Base-by-base conservation (phyloP, 2,113 vertebrate genomes). In the Corythaeola cristata region DNA sequence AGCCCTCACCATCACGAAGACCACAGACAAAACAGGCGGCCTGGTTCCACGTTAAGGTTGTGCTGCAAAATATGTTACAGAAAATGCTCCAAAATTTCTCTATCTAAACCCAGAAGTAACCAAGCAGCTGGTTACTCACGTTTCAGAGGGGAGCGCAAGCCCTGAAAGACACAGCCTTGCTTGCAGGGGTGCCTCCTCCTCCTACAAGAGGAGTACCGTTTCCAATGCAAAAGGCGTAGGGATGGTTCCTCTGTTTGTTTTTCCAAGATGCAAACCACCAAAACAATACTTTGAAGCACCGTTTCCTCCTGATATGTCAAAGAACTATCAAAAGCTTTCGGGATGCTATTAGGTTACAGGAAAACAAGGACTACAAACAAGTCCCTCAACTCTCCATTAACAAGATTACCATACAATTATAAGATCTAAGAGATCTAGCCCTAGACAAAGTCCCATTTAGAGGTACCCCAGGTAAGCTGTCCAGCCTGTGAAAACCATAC, bases 351-450 rank as follows among this genome's bases (percentile, higher is more conserved):
- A 41, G 39, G 59, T 95, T 88, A 62, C 92, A 62, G 89, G 55
- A 72, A 58, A 88, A 93, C 92, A 91, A 86, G 80, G 76, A 37
- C 78, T 85, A 92, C 94, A 96, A 90, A 94, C 92, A 93, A 85
- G 53, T 10, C 68, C 68, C 83, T 95, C 39, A 26, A n/a, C 33
- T 71, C 19, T 2, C 86, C 60, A 21, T 91, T 96, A 53, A 64
- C 62, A 75, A 76, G 89, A 95, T 97, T 95, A 92, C 75, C 95
- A 92, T 78, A 92, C 91, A 91, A 92, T 89, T 91, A 72, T 14
- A 67, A 1, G 76, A 87, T 52, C 56, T 68, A 77, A 93, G 79
- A 89, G 90, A 58, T 71, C 6, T 58, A 47, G 66, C 62, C 84
- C 32, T 33, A 72, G 90, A 95, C 90, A 96, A 95, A 69, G 73